Percentiles rank a stretch among this genome's conserved stretches.
Conservation (phyloP, 2,797 vertebrate species). For the Psittacula echo region DNA sequence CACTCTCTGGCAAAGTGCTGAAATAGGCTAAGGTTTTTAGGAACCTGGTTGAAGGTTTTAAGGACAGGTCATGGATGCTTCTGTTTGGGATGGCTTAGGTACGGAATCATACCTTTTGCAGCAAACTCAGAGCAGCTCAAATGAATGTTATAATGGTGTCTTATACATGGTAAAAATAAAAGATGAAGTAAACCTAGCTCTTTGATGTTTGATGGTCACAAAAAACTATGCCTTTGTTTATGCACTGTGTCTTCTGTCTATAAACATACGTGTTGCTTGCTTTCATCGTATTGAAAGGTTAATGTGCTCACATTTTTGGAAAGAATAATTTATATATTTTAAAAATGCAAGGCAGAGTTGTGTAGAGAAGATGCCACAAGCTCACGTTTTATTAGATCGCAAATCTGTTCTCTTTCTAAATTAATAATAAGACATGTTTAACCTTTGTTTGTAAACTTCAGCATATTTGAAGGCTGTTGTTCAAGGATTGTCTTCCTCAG, state of each 20-base stretch:
- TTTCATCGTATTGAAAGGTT: neutral
- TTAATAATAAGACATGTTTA: neutral
- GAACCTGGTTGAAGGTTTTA: neutral
- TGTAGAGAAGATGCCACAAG: neutral
- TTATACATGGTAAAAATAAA: neutral
- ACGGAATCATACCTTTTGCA: neutral
- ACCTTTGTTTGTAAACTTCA: neutral
- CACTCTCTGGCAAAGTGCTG: neutral
- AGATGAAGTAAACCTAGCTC: neutral
- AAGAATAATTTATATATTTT: neutral
- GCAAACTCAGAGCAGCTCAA: neutral
- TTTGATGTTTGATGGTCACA: neutral
- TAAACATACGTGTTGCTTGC: neutral
- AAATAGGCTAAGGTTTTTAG: neutral
- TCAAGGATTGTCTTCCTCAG: neutral
- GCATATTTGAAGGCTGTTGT: neutral
- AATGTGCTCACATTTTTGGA: neutral
- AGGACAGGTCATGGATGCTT: neutral
- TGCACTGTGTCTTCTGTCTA: accelerated
- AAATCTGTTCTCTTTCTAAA: neutral
- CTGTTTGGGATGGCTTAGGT: neutral
- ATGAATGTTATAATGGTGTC: neutral
- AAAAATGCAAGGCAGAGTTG: neutral
- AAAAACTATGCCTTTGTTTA: neutral
- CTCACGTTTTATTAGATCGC: neutral